Evolutionary conservation across 1,140 invertebrate species (phyloP).

Genomic region (Drosophila albomicans): DNA sequence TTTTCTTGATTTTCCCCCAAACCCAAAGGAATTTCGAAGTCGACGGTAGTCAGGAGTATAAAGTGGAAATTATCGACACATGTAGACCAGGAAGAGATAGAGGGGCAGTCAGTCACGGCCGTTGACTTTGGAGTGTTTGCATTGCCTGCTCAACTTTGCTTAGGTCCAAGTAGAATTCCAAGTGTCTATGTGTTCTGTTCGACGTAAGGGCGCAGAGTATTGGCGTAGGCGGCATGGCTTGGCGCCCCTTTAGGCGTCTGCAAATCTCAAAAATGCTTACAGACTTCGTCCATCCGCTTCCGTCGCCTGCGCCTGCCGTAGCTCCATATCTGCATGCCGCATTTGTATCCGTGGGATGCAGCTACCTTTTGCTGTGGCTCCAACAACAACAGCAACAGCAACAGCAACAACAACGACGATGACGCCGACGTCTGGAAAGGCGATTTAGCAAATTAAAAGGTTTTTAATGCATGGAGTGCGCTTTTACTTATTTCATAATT

Average conservation of each 20-base stretch:
- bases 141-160: constrained; percentile 68
- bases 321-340: constrained; percentile 19
- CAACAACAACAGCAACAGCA: constrained; percentile 1
- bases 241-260: constrained; percentile 68
- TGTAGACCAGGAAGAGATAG: constrained; percentile 25
- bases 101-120: constrained; percentile 42
- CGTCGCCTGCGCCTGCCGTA: constrained; percentile 50
- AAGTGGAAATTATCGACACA: constrained; percentile 77
- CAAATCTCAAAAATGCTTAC: constrained; percentile 79
- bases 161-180: constrained; percentile 50
- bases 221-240: constrained; percentile 49
- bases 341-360: constrained; percentile 28
- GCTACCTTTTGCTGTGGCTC: constrained; percentile 10
- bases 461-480: constrained; percentile 84
- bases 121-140: constrained; percentile 68
- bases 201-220: background rate
- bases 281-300: constrained; percentile 72
- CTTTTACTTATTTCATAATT: constrained; percentile 84
- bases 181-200: constrained; percentile 55
- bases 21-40: constrained; percentile 54
- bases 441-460: constrained; percentile 85
- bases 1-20: constrained; percentile 50
- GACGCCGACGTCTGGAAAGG: constrained; percentile 77
- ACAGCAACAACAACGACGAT: constrained; percentile 6
- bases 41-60: constrained; percentile 48